A percentile compares a stretch with the other conserved stretches of the same genome.
Evolutionary conservation across 2,797 vertebrate genomes (phyloP).

Genomic region (Tokudaia muenninki): DNA sequence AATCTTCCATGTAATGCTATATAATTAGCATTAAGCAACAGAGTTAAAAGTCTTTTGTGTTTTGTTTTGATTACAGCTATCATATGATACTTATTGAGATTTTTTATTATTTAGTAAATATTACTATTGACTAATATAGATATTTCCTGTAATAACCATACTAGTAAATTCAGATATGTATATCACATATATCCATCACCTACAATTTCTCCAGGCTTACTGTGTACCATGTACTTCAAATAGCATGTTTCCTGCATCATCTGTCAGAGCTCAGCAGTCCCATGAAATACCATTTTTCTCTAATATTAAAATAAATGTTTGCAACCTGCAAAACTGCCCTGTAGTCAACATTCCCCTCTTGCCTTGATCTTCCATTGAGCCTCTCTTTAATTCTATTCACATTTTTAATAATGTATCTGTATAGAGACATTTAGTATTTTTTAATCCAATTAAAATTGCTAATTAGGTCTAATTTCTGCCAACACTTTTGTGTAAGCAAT

Average conservation of each 20-base stretch:
- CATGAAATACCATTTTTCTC: background rate
- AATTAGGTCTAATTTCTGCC: too few relatives aligned
- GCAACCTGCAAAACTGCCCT: background rate
- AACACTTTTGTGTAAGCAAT: too few relatives aligned
- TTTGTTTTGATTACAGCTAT: background rate
- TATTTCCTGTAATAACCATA: background rate
- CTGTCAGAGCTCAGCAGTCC: background rate
- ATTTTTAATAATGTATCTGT: conserved; percentile 18
- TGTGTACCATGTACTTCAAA: background rate
- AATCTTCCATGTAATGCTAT: background rate
- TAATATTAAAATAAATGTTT: background rate
- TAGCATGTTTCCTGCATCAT: background rate
- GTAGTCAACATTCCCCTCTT: background rate
- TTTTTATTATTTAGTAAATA: background rate
- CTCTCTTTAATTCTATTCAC: conserved; percentile 11
- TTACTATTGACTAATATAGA: background rate
- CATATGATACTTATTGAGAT: background rate
- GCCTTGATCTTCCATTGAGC: background rate
- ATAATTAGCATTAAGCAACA: background rate
- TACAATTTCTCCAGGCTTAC: background rate
- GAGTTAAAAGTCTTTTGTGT: background rate
- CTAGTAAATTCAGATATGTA: background rate
- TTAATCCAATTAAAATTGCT: conserved; percentile 17
- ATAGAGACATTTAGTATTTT: background rate
- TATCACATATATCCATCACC: background rate